Conservation (phyloP, 2,888 invertebrate genomes). For the Pogonocherus hispidulus region DNA sequence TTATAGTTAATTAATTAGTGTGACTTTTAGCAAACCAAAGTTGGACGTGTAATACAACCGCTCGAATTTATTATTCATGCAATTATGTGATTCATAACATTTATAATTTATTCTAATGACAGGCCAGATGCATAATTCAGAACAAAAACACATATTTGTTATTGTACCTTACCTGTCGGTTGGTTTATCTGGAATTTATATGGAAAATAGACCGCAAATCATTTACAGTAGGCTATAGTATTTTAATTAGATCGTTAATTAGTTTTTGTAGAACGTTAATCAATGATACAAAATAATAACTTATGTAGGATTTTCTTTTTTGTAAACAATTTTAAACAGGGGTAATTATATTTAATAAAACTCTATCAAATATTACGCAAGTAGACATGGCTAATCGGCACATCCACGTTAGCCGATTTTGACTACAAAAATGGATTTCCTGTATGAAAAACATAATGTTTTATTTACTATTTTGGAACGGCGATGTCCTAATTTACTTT, state of each 20-base stretch:
- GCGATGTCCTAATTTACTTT: too few species aligned
- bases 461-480: too few species aligned
- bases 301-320: not conserved
- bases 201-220: conserved; percentile 9
- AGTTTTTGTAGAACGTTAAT: not conserved
- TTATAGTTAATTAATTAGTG: conserved; percentile 6
- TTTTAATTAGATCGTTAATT: not conserved
- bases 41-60: conserved; percentile 35
- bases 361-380: too few species aligned
- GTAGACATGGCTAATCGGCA: too few species aligned
- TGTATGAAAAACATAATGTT: too few species aligned
- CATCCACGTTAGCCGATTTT: too few species aligned
- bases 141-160: conserved; percentile 31
- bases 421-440: too few species aligned
- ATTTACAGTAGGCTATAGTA: not conserved
- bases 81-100: conserved; percentile 51
- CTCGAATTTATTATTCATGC: conserved; percentile 34
- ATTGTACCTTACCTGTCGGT: conserved; percentile 39
- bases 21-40: conserved; percentile 32
- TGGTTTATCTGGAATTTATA: conserved; percentile 41
- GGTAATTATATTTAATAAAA: too few species aligned
- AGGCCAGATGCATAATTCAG: conserved; percentile 50
- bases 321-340: not conserved
- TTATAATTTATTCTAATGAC: conserved; percentile 55
- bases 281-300: not conserved